Conservation (phyloP, 1,140 invertebrate species). For the Lerema accius region DNA sequence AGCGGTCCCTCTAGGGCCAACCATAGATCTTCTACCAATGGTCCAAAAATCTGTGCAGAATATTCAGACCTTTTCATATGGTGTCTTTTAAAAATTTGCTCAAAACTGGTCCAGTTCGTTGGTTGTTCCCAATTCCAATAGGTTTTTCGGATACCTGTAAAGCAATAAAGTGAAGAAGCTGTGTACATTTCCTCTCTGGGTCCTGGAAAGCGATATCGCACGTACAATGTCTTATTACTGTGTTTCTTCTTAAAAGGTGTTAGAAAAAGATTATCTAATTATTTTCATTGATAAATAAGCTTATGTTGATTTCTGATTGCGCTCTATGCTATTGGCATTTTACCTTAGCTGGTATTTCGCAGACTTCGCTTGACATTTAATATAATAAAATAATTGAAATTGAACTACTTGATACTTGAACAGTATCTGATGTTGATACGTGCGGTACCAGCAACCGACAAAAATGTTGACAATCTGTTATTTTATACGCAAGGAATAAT, state of each 20-base stretch:
- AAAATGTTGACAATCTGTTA: constrained; percentile 55
- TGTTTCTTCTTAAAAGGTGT: background rate
- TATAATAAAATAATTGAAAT: background rate
- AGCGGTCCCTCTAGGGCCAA: too few species aligned
- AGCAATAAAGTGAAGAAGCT: constrained; percentile 10
- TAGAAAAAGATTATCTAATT: background rate
- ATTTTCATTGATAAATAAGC: background rate
- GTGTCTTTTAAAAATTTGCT: too few species aligned
- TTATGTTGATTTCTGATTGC: background rate
- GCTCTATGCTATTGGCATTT: background rate
- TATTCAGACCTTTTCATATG: too few species aligned
- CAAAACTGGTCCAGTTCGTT: too few species aligned
- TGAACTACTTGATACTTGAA: too few species aligned
- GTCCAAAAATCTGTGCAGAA: too few species aligned
- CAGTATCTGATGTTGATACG: constrained; percentile 28
- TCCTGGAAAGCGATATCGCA: constrained; percentile 8
- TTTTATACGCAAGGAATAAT: constrained; percentile 45
- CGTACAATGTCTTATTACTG: constrained; percentile 17
- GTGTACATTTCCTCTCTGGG: background rate
- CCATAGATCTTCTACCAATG: too few species aligned
- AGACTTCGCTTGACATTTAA: background rate
- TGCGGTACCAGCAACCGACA: constrained; percentile 51
- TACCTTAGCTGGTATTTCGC: background rate
- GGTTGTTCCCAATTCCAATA: too few species aligned
- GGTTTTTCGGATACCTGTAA: too few species aligned